These are phyloP conservation scores for Probosciger aterrimus DNA, from an alignment of 2,113 vertebrate genomes.

Conservation along the genomic window DNA sequence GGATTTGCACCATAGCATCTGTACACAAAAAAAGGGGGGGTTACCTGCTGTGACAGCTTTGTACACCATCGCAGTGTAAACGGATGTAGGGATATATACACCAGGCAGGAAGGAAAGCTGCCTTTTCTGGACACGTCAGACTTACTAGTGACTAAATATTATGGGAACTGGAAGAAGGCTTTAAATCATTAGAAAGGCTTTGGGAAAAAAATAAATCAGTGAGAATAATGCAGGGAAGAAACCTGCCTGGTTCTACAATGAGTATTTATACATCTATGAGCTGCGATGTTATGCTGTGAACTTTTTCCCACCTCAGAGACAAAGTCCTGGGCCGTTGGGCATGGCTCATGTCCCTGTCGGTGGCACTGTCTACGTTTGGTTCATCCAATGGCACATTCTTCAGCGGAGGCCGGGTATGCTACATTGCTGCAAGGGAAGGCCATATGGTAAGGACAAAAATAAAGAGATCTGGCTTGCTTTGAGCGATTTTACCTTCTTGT, in stretches of 20 bases:
- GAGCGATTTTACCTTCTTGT: neutral
- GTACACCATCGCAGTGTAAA: neutral
- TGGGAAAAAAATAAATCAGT: neutral
- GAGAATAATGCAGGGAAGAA: neutral
- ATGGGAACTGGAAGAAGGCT: neutral
- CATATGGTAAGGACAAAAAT: slow-evolving; percentile 80
- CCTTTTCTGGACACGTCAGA: neutral
- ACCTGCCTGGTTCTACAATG: neutral
- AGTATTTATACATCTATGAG: rapidly evolving
- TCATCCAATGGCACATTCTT: slow-evolving; percentile 84
- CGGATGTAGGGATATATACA: neutral
- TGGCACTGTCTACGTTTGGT: slow-evolving; percentile 85
- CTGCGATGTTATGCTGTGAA: neutral
- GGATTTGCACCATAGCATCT: neutral
- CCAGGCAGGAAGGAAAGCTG: neutral
- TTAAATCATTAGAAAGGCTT: neutral
- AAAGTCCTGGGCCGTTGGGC: slow-evolving; percentile 86
- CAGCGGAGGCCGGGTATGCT: slow-evolving; percentile 80
- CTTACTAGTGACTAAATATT: neutral
- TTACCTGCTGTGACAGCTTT: neutral
- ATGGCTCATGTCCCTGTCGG: slow-evolving; percentile 86
- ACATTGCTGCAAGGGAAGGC: slow-evolving; percentile 87
- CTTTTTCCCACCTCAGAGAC: slow-evolving; percentile 68
- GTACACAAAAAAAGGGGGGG: neutral
- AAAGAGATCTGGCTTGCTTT: neutral